These are phyloP conservation scores for Reinhardtius hippoglossoides DNA, from an alignment of 2,113 vertebrate genomes.

Conservation along the genomic window DNA sequence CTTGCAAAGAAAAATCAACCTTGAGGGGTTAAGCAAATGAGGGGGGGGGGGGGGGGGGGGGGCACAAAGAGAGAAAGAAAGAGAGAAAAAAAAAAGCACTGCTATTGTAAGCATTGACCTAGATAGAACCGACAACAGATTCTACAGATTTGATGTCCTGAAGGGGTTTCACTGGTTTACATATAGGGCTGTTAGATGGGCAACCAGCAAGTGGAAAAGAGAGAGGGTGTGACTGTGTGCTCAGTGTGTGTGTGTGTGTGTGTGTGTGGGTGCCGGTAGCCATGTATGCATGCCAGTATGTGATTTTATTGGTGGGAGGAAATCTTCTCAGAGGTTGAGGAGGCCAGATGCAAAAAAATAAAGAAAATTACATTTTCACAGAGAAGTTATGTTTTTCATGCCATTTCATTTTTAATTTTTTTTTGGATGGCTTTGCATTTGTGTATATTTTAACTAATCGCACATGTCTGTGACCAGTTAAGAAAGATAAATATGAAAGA, in stretches of 20 bases:
- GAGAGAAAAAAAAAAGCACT: constrained; percentile 64
- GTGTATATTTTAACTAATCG: background rate
- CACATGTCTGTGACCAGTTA: background rate
- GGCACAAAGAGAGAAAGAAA: constrained; percentile 1
- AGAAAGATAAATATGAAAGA: background rate
- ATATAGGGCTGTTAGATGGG: constrained; percentile 77
- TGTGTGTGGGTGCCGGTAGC: constrained; percentile 42
- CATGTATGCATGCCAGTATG: constrained; percentile 48
- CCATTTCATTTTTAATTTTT: background rate
- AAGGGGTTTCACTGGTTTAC: constrained; percentile 81
- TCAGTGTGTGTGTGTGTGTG: background rate
- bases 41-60: background rate
- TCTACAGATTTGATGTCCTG: constrained; percentile 82
- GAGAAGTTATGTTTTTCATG: background rate
- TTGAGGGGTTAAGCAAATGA: constrained; percentile 62
- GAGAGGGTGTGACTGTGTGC: constrained; percentile 31
- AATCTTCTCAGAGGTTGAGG: constrained; percentile 33
- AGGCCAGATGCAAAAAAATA: constrained; percentile 44
- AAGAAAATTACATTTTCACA: constrained; percentile 2
- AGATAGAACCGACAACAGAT: constrained; percentile 83
- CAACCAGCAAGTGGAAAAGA: constrained; percentile 73
- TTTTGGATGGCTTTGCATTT: background rate
- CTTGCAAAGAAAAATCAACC: constrained; percentile 64
- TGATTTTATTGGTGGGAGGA: constrained; percentile 61
- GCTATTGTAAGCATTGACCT: constrained; percentile 85